A percentile compares a stretch with the other conserved stretches of the same genome.
phyloP scores from a whole-genome alignment of 23 tunicate genomes.

The Clavelina lepadiformis region DNA sequence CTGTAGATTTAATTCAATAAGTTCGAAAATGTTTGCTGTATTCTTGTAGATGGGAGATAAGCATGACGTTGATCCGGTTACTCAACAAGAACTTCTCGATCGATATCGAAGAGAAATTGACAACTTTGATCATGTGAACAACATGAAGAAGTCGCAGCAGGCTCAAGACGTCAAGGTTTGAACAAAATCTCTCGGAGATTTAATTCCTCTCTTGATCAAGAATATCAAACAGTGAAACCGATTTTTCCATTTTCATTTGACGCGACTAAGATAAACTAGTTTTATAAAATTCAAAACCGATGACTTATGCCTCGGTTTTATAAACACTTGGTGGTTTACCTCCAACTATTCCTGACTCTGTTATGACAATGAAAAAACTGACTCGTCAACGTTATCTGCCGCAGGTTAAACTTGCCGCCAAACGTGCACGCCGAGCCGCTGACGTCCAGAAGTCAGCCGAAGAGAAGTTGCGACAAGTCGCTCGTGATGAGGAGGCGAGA shows the following conservation, averaged over 20 bases:
- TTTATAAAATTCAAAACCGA: too few relatives aligned
- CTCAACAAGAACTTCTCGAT: constrained; percentile 86
- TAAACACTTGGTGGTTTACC: too few relatives aligned
- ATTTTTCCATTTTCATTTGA: too few relatives aligned
- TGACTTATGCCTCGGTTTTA: too few relatives aligned
- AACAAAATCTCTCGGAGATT: background rate
- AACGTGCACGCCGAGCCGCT: constrained; percentile 70
- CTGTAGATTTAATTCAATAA: background rate
- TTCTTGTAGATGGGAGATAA: constrained; percentile 41
- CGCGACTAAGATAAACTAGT: too few relatives aligned
- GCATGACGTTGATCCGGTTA: constrained; percentile 53
- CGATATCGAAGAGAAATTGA: constrained; percentile 56
- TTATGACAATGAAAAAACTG: too few relatives aligned
- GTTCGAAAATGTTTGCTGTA: background rate
- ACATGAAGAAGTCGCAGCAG: constrained; percentile 39
- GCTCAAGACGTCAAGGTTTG: constrained; percentile 53
- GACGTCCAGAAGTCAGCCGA: constrained; percentile 63
- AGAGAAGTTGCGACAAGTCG: constrained; percentile 25
- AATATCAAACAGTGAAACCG: too few relatives aligned
- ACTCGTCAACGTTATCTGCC: too few relatives aligned
- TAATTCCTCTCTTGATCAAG: too few relatives aligned
- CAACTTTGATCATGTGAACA: constrained; percentile 48
- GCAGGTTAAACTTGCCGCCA: constrained; percentile 82
- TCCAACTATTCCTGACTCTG: too few relatives aligned
- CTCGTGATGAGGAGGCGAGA: constrained; percentile 46